A percentile compares a stretch with the other conserved stretches of the same genome.
Evolutionary conservation across 2,113 vertebrate species (phyloP).

Genomic region (Pimephales promelas): DNA sequence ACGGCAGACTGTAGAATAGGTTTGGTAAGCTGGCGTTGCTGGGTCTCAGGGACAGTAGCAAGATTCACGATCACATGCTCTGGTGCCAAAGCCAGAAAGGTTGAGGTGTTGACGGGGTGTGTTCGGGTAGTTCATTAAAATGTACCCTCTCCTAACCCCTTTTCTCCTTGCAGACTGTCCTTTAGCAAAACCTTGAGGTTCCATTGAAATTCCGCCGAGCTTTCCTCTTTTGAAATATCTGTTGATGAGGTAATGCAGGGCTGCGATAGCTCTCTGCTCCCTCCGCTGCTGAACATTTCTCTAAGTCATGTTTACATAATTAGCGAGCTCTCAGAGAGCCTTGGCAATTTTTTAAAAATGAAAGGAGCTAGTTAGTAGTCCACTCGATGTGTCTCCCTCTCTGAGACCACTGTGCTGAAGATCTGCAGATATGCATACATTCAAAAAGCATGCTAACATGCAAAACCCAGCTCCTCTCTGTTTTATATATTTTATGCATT

Average conservation of each 20-base stretch:
- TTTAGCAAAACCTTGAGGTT: slow-evolving; percentile 75
- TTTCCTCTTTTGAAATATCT: slow-evolving; percentile 74
- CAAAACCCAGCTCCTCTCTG: background rate
- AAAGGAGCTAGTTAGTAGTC: slow-evolving; percentile 69
- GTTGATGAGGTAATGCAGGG: slow-evolving; percentile 75
- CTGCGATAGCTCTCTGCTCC: slow-evolving; percentile 67
- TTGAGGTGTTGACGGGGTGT: slow-evolving; percentile 65
- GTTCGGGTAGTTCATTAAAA: slow-evolving; percentile 67
- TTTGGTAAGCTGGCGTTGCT: slow-evolving; percentile 10
- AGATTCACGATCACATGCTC: slow-evolving; percentile 61
- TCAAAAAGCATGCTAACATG: background rate
- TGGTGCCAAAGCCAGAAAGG: slow-evolving; percentile 62
- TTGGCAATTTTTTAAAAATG: slow-evolving; percentile 72
- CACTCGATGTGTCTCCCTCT: slow-evolving; percentile 58
- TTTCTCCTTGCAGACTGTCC: slow-evolving; percentile 63
- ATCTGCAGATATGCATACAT: slow-evolving; percentile 3
- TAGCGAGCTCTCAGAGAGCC: slow-evolving; percentile 70
- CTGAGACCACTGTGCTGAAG: slow-evolving; percentile 42
- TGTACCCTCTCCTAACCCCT: slow-evolving; percentile 23
- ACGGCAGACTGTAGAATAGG: background rate
- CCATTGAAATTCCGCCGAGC: slow-evolving; percentile 75
- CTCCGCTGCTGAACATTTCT: slow-evolving; percentile 73
- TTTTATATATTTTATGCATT: background rate
- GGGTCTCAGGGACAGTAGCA: slow-evolving; percentile 41
- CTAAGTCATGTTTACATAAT: slow-evolving; percentile 79